Evolutionary conservation across 1,140 invertebrate species (phyloP), one percentile per base, ranked within the genome.

Genomic region (Macrocentrus cingulum): DNA sequence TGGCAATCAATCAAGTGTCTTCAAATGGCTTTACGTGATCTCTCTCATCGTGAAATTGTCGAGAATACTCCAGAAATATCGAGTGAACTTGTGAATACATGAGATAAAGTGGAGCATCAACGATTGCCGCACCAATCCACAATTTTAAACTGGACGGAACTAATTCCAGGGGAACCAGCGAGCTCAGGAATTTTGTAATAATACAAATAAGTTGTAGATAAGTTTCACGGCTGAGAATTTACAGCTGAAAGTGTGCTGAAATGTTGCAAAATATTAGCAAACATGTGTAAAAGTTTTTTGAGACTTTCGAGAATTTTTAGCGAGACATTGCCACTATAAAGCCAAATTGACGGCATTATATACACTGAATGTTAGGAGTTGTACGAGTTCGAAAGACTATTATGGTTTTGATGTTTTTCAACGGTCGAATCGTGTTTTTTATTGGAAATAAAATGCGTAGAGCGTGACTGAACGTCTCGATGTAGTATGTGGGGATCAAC

Each of bases 401-500:
- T 5, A 76, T 45, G 6, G 67, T 60, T 45, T 67, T 73, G 2
- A 65, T 56, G 20, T 66, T 66, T 61, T 57, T 70, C 19, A 76
- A 16, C 39, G 69, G 67, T 32, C 66, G 58, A 11, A 16, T 45
- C 2, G 64, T 22, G 46, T 75, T 50, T n/a, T n/a, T n/a, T n/a
- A n/a, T 64, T 45, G 66, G 53, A 41, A 63, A 69, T 23, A 77
- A 48, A 20, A 74, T 60, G 2, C 57, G 61, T 23, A 83, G 68
- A 34, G 79, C 64, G 45, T 64, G 63, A 45, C 70, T 72, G 5
- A 84, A 63, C 19, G 74, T 77, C 23, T 77, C 75, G n/a, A 82
- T 74, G 66, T 82, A 84, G 66, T 76, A 84, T 18, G 70, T 61
- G 3, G 82, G 81, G 49, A 84, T 61, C 7, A 75, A 67, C 61